Conservation (phyloP, 2,888 invertebrate species). For the Anorthoa munda region DNA sequence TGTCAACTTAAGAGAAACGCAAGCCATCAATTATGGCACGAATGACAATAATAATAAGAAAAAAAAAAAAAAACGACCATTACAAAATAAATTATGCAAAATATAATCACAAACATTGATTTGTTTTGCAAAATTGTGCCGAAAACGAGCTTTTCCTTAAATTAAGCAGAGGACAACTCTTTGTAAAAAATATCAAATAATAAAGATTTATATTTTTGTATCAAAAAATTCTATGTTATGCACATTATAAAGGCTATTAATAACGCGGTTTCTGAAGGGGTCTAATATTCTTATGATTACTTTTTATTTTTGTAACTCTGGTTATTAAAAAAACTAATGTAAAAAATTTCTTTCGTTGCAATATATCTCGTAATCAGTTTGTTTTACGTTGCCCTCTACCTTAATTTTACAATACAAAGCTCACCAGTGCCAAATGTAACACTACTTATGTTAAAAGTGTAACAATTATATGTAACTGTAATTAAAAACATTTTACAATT, state of each 20-base stretch:
- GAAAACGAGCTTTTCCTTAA: conserved; percentile 66
- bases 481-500: conserved; percentile 84
- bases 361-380: not conserved
- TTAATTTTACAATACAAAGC: conserved; percentile 70
- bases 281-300: not conserved
- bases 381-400: conserved; percentile 50
- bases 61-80: conserved; percentile 63
- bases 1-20: conserved; percentile 64
- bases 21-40: conserved; percentile 81
- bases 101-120: conserved; percentile 68
- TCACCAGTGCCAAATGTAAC: conserved; percentile 81
- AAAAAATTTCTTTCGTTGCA: conserved; percentile 36
- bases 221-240: not conserved
- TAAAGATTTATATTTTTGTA: not conserved
- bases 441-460: conserved; percentile 84
- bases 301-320: not conserved
- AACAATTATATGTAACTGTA: conserved; percentile 86
- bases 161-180: conserved; percentile 66
- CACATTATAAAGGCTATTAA: not conserved
- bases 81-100: conserved; percentile 72
- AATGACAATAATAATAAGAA: conserved; percentile 72
- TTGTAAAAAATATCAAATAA: not conserved
- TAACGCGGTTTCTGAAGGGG: not conserved
- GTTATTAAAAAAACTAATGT: not conserved
- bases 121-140: conserved; percentile 75